These are phyloP conservation scores for Coelopa frigida DNA, from an alignment of 1,140 invertebrate species.

Conservation along the genomic window DNA sequence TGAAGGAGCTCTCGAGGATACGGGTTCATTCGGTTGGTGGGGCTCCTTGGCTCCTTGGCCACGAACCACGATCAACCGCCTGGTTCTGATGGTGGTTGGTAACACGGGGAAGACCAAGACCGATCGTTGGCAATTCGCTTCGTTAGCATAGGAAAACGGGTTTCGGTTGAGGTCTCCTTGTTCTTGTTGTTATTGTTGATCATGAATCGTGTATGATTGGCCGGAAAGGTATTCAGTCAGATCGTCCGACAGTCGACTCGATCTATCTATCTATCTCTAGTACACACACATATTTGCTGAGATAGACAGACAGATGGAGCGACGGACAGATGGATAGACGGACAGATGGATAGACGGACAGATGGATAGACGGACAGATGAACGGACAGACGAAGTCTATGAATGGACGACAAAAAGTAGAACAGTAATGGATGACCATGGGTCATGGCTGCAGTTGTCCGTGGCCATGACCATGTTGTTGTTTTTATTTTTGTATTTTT, in stretches of 20 bases:
- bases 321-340: not conserved
- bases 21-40: not conserved
- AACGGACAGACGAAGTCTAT: not conserved
- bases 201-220: too few species aligned
- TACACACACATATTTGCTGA: not conserved
- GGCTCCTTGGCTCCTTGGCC: too few species aligned
- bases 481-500: too few species aligned
- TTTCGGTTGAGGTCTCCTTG: too few species aligned
- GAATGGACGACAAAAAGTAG: slow-evolving; percentile 15
- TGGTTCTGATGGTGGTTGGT: too few species aligned
- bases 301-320: not conserved
- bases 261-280: not conserved
- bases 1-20: not conserved
- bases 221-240: not conserved
- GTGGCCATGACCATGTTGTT: too few species aligned
- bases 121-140: too few species aligned
- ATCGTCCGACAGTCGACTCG: not conserved
- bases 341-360: not conserved
- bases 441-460: slow-evolving; percentile 42
- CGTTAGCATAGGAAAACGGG: too few species aligned
- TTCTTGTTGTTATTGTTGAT: too few species aligned
- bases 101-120: too few species aligned
- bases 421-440: slow-evolving; percentile 42
- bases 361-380: not conserved
- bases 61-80: too few species aligned